These are phyloP conservation scores for Musca domestica DNA, from an alignment of 1,140 invertebrate species.

Conservation along the genomic window DNA sequence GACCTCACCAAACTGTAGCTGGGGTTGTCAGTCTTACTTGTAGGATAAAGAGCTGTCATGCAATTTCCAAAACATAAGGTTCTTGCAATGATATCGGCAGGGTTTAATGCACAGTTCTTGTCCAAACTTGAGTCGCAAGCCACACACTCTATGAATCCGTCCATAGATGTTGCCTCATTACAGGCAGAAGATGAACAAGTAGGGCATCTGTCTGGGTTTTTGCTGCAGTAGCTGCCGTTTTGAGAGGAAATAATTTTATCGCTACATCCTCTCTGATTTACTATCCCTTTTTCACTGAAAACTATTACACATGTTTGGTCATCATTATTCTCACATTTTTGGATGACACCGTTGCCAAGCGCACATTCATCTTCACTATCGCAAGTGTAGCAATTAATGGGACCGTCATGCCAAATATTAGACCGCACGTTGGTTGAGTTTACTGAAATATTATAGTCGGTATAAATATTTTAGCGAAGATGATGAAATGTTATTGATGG, in stretches of 20 bases:
- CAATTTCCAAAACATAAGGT: neutral
- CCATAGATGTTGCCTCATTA: neutral
- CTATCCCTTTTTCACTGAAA: slow-evolving; percentile 2
- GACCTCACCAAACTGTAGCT: slow-evolving; percentile 36
- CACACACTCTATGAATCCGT: neutral
- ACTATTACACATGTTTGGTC: slow-evolving; percentile 13
- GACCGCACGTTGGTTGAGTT: neutral
- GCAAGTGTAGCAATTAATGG: slow-evolving; percentile 44
- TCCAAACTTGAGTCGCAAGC: slow-evolving; percentile 1
- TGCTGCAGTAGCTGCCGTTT: neutral
- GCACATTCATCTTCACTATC: slow-evolving; percentile 32
- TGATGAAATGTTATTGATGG: neutral
- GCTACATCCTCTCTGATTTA: neutral
- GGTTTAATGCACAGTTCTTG: slow-evolving; percentile 4
- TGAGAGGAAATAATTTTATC: slow-evolving; percentile 19
- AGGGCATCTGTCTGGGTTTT: neutral
- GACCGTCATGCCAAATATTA: slow-evolving; percentile 39
- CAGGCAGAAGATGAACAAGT: slow-evolving; percentile 11
- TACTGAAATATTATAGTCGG: neutral
- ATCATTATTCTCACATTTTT: slow-evolving; percentile 4
- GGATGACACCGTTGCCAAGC: slow-evolving; percentile 27
- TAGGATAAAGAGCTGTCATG: slow-evolving; percentile 12
- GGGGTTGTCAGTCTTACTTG: slow-evolving; percentile 30
- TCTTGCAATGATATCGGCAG: neutral
- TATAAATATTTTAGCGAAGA: neutral